Percentiles rank a stretch among this genome's conserved stretches.
These are phyloP conservation scores for Tachina fera DNA, from an alignment of 2,888 invertebrate genomes.

Conservation along the genomic window DNA sequence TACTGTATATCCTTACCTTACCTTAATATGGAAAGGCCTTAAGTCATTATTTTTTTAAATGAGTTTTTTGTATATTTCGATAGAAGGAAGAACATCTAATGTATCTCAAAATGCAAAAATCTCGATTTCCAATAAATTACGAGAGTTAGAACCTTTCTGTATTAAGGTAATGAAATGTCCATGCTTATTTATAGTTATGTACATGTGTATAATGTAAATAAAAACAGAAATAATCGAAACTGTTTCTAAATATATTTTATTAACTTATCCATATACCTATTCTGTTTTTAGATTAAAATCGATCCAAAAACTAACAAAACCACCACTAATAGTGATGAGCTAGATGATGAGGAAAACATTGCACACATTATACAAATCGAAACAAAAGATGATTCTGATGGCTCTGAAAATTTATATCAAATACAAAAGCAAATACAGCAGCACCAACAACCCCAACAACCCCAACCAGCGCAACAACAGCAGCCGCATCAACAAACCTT, in stretches of 20 bases:
- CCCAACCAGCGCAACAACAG: slow-evolving; percentile 32
- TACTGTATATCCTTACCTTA: too few relatives aligned
- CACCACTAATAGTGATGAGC: slow-evolving; percentile 4
- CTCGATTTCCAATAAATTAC: too few relatives aligned
- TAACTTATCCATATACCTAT: background rate
- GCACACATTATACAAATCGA: slow-evolving; percentile 72
- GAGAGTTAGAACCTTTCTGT: too few relatives aligned
- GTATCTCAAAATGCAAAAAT: too few relatives aligned
- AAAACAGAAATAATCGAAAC: too few relatives aligned
- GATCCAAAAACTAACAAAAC: slow-evolving; percentile 26
- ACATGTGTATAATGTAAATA: too few relatives aligned
- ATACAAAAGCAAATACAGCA: slow-evolving; percentile 54
- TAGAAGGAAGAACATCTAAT: too few relatives aligned
- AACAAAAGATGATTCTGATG: slow-evolving; percentile 66
- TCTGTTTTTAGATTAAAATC: slow-evolving; percentile 52
- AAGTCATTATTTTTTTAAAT: too few relatives aligned
- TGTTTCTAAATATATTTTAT: background rate
- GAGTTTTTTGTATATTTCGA: too few relatives aligned
- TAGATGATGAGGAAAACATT: slow-evolving; percentile 63
- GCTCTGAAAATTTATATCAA: slow-evolving; percentile 67
- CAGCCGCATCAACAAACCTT: slow-evolving; percentile 61
- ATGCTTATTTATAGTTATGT: too few relatives aligned
- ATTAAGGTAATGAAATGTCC: too few relatives aligned
- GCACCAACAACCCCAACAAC: slow-evolving; percentile 2
- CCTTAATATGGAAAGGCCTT: too few relatives aligned